A percentile compares a stretch with the other conserved stretches of the same genome.
These are phyloP conservation scores for Acromyrmex charruanus DNA, from an alignment of 1,140 invertebrate genomes.

Conservation along the genomic window DNA sequence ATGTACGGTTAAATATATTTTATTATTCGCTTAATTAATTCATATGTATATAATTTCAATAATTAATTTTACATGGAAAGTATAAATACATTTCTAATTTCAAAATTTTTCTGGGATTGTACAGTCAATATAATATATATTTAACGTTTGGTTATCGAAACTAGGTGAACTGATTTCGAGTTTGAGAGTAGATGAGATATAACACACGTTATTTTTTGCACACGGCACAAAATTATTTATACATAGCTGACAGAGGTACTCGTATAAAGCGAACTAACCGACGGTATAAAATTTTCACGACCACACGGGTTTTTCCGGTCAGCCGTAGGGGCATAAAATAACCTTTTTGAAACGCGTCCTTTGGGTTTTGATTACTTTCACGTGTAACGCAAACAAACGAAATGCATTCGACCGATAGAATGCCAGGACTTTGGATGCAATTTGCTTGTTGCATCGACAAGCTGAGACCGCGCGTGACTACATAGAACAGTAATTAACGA, in stretches of 20 bases:
- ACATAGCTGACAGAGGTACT: neutral
- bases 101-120: no score
- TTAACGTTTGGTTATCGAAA: neutral
- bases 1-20: no score
- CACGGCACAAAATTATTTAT: conserved; percentile 26
- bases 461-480: neutral
- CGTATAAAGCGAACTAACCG: conserved; percentile 15
- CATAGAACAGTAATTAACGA: conserved; percentile 60
- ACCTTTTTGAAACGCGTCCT: conserved; percentile 16
- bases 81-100: no score
- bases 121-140: no score
- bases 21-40: no score
- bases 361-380: conserved; percentile 54
- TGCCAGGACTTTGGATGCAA: conserved; percentile 33
- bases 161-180: neutral
- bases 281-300: conserved; percentile 51
- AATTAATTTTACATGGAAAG: no score
- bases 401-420: conserved; percentile 27
- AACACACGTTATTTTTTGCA: neutral
- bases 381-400: conserved; percentile 55
- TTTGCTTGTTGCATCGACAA: conserved; percentile 28
- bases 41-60: no score
- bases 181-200: neutral
- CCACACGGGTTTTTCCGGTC: conserved; percentile 23
- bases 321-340: conserved; percentile 45